Evolutionary conservation across 2,797 vertebrate species (phyloP), one percentile per base, ranked within the genome.

Genomic region (Molothrus aeneus): DNA sequence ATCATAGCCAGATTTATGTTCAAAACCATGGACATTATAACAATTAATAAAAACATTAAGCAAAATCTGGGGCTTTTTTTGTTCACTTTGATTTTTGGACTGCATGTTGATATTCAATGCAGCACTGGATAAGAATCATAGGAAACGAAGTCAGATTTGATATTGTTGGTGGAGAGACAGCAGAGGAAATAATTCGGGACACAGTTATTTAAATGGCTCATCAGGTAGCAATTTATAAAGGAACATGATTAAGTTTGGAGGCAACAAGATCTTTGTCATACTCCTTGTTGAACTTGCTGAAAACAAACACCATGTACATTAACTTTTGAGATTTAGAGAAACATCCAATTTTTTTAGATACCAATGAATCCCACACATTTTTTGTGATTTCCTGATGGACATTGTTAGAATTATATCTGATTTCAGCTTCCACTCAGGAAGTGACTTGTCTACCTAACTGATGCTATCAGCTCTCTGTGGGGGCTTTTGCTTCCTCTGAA

Each of bases 361-460:
- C 36, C 71, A 70, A 61, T n/a, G 51, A 74, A 90, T 94, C 56
- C 42, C 86, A 66, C 50, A 88, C 65, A 69, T 87, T 86, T 77
- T 63, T 63, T 88, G 83, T 88, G 64, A 72, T 95, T 94, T 95
- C 93, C 92, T 88, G 40, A 40, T 86, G 61, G 48, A 29, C 80
- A 90, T 84, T 92, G 51, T 93, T 94, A 68, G 50, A 85, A 80
- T 79, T 82, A 65, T 93, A 94, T 96, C 94, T 91, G 79, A 73
- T 92, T 94, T 87, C 51, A 88, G 50, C 72, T 96, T 95, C 86
- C 74, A 91, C 19, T 85, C 12, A 74, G 94, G 93, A 96, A 90
- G 28, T 84, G 69, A 88, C 59, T 94, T 5, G 7, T 88, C 78
- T 66, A 86, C 77, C 70, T 64, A 47, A 56, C 14, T 82, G 91